These are phyloP conservation scores for Pectinophora gossypiella DNA, from an alignment of 1,140 invertebrate genomes.

Conservation along the genomic window DNA sequence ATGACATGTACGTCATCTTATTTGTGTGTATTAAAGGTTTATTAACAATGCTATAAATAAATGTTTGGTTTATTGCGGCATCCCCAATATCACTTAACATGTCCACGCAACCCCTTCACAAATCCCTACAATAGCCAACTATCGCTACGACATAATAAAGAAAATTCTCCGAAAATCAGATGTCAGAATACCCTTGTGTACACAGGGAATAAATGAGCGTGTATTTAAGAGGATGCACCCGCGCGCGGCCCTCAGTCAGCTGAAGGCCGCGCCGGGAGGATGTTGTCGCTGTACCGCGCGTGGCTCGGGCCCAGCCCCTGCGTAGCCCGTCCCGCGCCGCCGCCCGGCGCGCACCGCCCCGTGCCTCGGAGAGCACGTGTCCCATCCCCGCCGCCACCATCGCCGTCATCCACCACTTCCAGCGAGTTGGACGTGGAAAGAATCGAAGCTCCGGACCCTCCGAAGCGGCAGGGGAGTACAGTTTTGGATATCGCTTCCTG, in stretches of 20 bases:
- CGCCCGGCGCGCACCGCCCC: constrained; percentile 53
- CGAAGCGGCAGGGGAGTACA: constrained; percentile 24
- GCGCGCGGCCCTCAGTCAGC: constrained; percentile 34
- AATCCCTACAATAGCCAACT: too few relatives aligned
- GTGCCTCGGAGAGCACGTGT: constrained; percentile 47
- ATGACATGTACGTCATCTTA: too few relatives aligned
- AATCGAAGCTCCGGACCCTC: constrained; percentile 40
- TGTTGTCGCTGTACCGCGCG: constrained; percentile 82
- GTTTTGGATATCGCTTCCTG: constrained; percentile 90
- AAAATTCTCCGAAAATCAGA: too few relatives aligned
- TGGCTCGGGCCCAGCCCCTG: constrained; percentile 75
- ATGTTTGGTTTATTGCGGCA: too few relatives aligned
- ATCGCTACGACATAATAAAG: too few relatives aligned
- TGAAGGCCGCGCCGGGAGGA: constrained; percentile 35
- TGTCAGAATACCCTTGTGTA: too few relatives aligned
- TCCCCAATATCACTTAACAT: too few relatives aligned
- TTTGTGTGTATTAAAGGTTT: too few relatives aligned
- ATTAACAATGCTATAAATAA: too few relatives aligned
- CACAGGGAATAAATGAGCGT: too few relatives aligned
- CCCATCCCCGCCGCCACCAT: constrained; percentile 45
- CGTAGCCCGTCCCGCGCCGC: constrained; percentile 61
- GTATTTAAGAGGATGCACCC: not conserved
- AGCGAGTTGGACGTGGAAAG: constrained; percentile 55
- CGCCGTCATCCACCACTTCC: constrained; percentile 42
- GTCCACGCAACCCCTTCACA: too few relatives aligned